Evolutionary conservation across 2,797 vertebrate genomes (phyloP), one percentile per base, ranked within the genome.

Genomic region (Mormyrops attenuatus): DNA sequence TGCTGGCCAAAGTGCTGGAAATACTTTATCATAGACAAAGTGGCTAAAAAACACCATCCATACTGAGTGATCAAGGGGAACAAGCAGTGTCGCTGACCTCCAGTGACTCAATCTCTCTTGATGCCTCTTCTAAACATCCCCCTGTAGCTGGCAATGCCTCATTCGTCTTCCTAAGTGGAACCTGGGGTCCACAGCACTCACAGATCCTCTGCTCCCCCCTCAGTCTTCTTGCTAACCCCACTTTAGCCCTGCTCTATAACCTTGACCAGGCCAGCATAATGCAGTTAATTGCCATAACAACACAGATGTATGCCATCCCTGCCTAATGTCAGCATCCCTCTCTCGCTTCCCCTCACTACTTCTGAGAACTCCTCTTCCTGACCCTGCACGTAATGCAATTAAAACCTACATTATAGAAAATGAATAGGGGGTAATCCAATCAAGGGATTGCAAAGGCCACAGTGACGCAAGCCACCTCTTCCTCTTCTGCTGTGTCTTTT

Each of bases 211-310:
- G 49, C 34, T 38, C 49, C 85, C 41, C 38, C 63, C 57, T 44
- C 44, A 4, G 84, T 26, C 57, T 82, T 47, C 30, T 85, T 80
- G 20, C 80, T 85, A 30, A 47, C 26, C 34, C 66, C 60, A 47
- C 17, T 57, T 66, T 44, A 30, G 34, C 57, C 91, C 90, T 89
- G 90, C 88, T 89, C 91, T 53, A 87, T 90, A 92, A 92, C 90
- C 92, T 90, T 91, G 91, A 88, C 92, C 91, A 93, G 93, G 94
- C 94, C 91, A 92, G 91, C 89, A 87, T 95, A 94, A 95, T 95
- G 92, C 92, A 90, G 90, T 95, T 95, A 95, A 88, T 94, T 94
- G 92, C 95, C 94, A 95, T 96, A 94, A 94, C 92, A 93, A 95
- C 94, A 91, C 91, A 88, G 63, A 90, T 91, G 93, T 82, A 87